Base-by-base conservation (phyloP, 2,797 vertebrate species). In the Coranthus polyacanthus region DNA sequence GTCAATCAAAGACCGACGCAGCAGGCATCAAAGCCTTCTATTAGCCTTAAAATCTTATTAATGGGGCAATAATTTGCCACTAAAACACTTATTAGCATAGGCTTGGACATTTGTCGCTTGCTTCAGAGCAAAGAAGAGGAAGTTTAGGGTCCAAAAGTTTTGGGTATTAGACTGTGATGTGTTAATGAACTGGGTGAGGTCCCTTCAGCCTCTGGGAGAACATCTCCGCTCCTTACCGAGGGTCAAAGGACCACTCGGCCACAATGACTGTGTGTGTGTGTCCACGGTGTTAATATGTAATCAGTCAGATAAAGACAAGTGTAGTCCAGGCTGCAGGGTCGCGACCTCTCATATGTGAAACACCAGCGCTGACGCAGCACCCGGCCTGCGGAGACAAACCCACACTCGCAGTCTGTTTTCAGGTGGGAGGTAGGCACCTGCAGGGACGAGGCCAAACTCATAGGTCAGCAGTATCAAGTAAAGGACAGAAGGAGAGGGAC, bases 261-360 rank as follows among this genome's bases (percentile, higher is more conserved):
- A 46, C 47, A 38, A 44, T 21, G 59, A 12, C 51, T 54, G 50
- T 34, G 66, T 68, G 75, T 62, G 72, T 76, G 77, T 70, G 59
- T 78, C 54, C 54, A 29, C 36, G 34, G 68, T 79, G 86, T 91
- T 89, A 89, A 87, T 85, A 90, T 87, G 86, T 90, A 88, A 92
- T 92, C 85, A 85, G 74, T 68, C 73, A 79, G 78, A 89, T 80
- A 77, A 90, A 83, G 87, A 91, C 88, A 91, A 82, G 86, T 91
- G 91, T 91, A 84, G 67, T 72, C 63, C 63, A 74, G 86, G 70
- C 66, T 56, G 60, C 2, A 32, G 78, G 91, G 89, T 92, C 89
- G 54, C 6, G 86, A 92, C 90, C 91, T 86, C 84, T 82, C 53
- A 57, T 50, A 68, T 81, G 85, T 67, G 80, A 80, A 83, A 83